Evolutionary conservation across 2,113 vertebrate species (phyloP), one percentile per base, ranked within the genome.

Genomic region (Mellivora capensis): DNA sequence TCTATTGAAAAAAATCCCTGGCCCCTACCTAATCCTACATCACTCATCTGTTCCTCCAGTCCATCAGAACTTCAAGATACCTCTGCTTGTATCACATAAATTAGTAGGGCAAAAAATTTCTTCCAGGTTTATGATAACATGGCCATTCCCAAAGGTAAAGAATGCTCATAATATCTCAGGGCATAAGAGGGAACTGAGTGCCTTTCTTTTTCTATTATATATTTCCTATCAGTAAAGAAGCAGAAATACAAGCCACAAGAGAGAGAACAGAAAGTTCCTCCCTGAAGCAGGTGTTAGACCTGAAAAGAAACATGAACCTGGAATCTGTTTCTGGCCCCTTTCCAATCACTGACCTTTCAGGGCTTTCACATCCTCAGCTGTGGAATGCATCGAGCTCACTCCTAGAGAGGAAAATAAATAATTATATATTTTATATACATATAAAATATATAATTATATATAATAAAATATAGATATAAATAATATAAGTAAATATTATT

Each of bases 301-400:
- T 5, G 8, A 84, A 95, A 84, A 52, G 86, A 54, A 69, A 49
- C 79, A 11, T 0, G 29, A 69, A 59, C 12, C 12, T 0, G 0
- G 27, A 83, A 21, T 54, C 44, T 83, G 34, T 31, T 76, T 44
- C 93, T 94, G 93, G 79, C 21, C 71, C 27, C 37, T 94, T 61
- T 82, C 80, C 62, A 84, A 72, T n/a, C 21, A 39, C 2, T 39
- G 93, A 93, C 79, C 91, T 93, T 93, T 96, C 91, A 34, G 34
- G 15, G 29, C 61, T 52, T 62, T 87, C 59, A 37, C 64, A n/a
- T 47, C 39, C 57, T 91, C 20, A 39, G 31, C 57, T 54, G 37
- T 64, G 80, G 80, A 83, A 76, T 13, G 2, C 5, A 77, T 23
- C 86, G 57, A 90, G 87, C 27, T 96, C 4, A 20, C 74, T 93